Evolutionary conservation across 2,888 invertebrate species (phyloP).

Genomic region (Eurytoma californica): DNA sequence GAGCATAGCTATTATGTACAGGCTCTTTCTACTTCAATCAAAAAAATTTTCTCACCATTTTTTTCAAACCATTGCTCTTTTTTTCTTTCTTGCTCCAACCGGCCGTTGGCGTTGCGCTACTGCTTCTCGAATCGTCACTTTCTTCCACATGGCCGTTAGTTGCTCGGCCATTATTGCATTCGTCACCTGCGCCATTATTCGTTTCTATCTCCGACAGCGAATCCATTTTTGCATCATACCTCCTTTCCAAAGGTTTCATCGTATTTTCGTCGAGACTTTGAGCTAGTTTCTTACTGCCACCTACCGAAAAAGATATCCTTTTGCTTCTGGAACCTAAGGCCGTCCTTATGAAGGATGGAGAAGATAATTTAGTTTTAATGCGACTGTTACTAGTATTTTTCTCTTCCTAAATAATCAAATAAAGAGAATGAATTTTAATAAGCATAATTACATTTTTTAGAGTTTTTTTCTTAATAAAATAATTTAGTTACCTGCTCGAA

Average conservation of each 20-base stretch:
- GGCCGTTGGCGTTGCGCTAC: constrained; percentile 62
- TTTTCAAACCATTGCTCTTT: constrained; percentile 83
- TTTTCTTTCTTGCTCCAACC: constrained; percentile 76
- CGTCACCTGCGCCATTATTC: constrained; percentile 21
- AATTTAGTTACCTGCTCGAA: constrained; percentile 43
- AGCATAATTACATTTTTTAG: neutral
- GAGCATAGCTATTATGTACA: constrained; percentile 50
- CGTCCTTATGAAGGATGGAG: constrained; percentile 75
- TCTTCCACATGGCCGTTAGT: constrained; percentile 62
- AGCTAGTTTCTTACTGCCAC: constrained; percentile 36
- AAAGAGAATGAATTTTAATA: neutral
- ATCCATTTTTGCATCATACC: constrained; percentile 27
- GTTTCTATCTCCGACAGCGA: constrained; percentile 28
- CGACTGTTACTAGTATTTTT: constrained; percentile 24
- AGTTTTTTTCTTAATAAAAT: neutral
- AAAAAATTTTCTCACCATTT: constrained; percentile 88
- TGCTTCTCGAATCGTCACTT: constrained; percentile 67
- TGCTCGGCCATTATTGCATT: constrained; percentile 62
- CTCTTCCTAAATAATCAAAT: constrained; percentile 21
- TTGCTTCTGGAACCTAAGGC: constrained; percentile 73
- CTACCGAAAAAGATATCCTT: constrained; percentile 62
- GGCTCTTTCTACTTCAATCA: constrained; percentile 75
- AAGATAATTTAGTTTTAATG: constrained; percentile 60
- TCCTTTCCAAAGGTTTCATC: constrained; percentile 1
- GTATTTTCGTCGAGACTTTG: constrained; percentile 27